A percentile compares a stretch with the other conserved stretches of the same genome.
These are phyloP conservation scores for Pristionchus pacificus DNA, from an alignment of 1,140 invertebrate species.

Conservation along the genomic window DNA sequence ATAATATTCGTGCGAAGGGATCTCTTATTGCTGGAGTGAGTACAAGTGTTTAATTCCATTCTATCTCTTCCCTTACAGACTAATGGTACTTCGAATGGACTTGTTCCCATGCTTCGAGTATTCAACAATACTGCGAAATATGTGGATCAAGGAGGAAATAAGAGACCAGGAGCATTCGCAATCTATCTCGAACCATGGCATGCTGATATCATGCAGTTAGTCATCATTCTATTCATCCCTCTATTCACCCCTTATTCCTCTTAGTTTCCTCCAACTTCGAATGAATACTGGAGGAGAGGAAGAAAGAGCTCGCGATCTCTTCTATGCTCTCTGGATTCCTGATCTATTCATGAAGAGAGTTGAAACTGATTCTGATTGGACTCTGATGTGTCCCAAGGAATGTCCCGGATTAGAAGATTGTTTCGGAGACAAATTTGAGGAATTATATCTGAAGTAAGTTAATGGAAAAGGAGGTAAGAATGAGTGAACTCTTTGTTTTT, in stretches of 20 bases:
- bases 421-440: slow-evolving; percentile 91
- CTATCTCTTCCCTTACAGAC: slow-evolving; percentile 63
- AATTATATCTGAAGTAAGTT: slow-evolving; percentile 73
- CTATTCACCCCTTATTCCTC: not conserved
- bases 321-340: slow-evolving; percentile 95
- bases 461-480: not conserved
- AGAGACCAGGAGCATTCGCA: slow-evolving; percentile 96
- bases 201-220: slow-evolving; percentile 81
- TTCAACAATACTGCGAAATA: slow-evolving; percentile 94
- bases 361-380: slow-evolving; percentile 79
- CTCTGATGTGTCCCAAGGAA: slow-evolving; percentile 91
- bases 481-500: slow-evolving; percentile 19
- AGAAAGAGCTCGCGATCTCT: slow-evolving; percentile 85
- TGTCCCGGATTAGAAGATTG: slow-evolving; percentile 82
- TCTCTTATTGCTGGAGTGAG: slow-evolving; percentile 77
- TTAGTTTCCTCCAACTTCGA: slow-evolving; percentile 77
- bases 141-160: slow-evolving; percentile 97
- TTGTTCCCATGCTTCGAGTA: slow-evolving; percentile 94
- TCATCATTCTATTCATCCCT: not conserved
- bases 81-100: slow-evolving; percentile 87
- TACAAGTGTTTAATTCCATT: not conserved
- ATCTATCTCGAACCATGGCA: slow-evolving; percentile 99
- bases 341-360: slow-evolving; percentile 98
- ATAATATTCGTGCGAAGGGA: slow-evolving; percentile 87
- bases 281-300: slow-evolving; percentile 95